Evolutionary conservation across 2,797 vertebrate species (phyloP).

Genomic region (Chaetophractus vellerosus): DNA sequence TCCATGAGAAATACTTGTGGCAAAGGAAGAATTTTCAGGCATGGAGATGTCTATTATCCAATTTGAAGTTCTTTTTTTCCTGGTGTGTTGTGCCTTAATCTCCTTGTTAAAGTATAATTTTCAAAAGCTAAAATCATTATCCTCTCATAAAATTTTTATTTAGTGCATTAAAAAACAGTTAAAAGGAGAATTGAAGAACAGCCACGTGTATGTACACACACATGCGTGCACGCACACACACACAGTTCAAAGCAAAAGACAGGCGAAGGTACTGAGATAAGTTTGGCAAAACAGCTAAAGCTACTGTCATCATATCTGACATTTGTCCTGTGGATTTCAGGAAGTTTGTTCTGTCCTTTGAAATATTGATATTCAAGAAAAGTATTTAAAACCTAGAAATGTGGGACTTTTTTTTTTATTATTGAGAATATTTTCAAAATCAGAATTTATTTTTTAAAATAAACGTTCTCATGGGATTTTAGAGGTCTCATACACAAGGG

Average conservation of each 20-base stretch:
- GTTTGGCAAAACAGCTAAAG: background rate
- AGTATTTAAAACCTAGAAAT: background rate
- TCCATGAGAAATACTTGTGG: background rate
- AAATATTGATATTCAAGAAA: background rate
- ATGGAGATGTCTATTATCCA: background rate
- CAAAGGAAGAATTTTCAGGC: background rate
- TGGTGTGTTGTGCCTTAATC: too few relatives aligned
- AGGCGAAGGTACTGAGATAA: background rate
- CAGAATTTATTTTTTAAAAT: background rate
- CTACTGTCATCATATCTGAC: background rate
- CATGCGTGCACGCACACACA: background rate
- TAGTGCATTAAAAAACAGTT: background rate
- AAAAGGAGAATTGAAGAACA: background rate
- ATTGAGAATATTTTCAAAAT: background rate
- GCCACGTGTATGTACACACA: background rate
- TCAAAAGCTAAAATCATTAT: background rate
- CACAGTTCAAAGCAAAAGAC: background rate
- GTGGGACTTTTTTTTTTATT: background rate
- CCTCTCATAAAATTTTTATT: background rate
- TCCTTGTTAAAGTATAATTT: background rate
- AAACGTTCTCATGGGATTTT: conserved; percentile 13
- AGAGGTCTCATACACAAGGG: background rate
- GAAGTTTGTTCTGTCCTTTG: background rate
- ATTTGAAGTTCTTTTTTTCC: background rate
- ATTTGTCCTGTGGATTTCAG: background rate